These are phyloP conservation scores for Anoplopoma fimbria DNA, from an alignment of 2,113 vertebrate species.

Conservation along the genomic window DNA sequence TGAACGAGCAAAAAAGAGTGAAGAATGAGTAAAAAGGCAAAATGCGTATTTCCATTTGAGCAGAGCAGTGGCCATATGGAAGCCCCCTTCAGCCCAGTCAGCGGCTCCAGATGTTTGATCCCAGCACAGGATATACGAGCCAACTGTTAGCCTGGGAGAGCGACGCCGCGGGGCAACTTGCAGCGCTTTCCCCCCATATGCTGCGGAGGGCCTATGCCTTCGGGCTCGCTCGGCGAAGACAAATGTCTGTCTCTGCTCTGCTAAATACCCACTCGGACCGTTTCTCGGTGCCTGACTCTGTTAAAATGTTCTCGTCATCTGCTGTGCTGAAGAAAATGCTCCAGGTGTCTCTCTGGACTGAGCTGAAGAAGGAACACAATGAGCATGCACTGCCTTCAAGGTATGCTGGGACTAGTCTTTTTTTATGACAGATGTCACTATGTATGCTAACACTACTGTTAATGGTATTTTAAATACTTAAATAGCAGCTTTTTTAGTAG, in stretches of 20 bases:
- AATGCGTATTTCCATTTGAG: not conserved
- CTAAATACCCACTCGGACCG: not conserved
- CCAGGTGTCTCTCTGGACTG: conserved; percentile 33
- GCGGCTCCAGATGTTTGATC: conserved; percentile 60
- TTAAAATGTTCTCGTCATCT: conserved; percentile 31
- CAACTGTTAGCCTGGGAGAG: conserved; percentile 49
- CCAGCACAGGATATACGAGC: conserved; percentile 5
- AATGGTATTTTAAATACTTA: not conserved
- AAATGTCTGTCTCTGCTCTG: conserved; percentile 7
- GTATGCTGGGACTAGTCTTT: conserved; percentile 1
- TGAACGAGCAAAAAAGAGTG: conserved; percentile 1
- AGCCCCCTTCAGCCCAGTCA: conserved; percentile 12
- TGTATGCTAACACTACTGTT: not conserved
- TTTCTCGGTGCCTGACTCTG: conserved; percentile 9
- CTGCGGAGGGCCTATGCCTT: conserved; percentile 9
- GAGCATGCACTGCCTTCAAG: conserved; percentile 28
- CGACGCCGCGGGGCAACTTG: not conserved
- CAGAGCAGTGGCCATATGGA: conserved; percentile 40
- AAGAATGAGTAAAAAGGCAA: conserved; percentile 12
- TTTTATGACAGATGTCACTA: conserved; percentile 1
- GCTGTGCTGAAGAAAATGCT: conserved; percentile 23
- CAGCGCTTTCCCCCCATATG: conserved; percentile 39
- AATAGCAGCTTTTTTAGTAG: not conserved
- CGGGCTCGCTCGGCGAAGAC: conserved; percentile 2
- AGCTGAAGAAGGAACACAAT: conserved; percentile 20